Conservation (phyloP, 2,888 invertebrate genomes). For the Pseudococcus longispinus region DNA sequence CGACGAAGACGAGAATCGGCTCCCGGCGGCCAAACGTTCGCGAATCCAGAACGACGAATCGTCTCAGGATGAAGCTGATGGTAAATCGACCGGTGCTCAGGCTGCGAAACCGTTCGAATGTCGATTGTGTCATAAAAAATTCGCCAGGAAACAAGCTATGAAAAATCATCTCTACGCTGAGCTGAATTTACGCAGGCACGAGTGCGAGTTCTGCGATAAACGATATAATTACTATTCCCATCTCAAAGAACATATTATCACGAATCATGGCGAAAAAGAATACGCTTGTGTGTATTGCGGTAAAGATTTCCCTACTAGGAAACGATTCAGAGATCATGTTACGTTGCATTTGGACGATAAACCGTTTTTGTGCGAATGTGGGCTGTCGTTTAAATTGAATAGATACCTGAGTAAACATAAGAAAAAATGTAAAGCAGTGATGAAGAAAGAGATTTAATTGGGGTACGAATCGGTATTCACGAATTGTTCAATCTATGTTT, state of each 20-base stretch:
- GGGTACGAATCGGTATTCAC: not conserved
- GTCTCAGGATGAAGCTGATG: not conserved
- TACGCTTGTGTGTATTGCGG: constrained; percentile 44
- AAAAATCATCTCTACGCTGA: constrained; percentile 51
- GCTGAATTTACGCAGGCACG: constrained; percentile 50
- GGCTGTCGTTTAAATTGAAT: constrained; percentile 39
- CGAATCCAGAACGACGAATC: not conserved
- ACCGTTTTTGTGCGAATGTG: constrained; percentile 43
- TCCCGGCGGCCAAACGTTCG: not conserved
- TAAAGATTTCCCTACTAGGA: constrained; percentile 51
- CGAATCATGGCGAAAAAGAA: constrained; percentile 49
- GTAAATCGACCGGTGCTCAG: not conserved
- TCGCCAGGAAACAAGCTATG: constrained; percentile 51
- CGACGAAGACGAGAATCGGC: not conserved
- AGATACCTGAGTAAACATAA: constrained; percentile 50
- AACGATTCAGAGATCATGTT: constrained; percentile 50
- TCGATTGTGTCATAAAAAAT: constrained; percentile 34
- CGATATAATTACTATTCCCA: constrained; percentile 52
- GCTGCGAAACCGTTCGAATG: constrained; percentile 33
- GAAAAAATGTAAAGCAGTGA: constrained; percentile 38
- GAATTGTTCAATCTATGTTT: not conserved
- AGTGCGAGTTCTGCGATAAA: constrained; percentile 55
- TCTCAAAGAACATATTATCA: constrained; percentile 47
- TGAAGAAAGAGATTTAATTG: not conserved
- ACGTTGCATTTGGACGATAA: constrained; percentile 48